Conservation (phyloP, 2,888 invertebrate species). For the Polyommatus icarus region DNA sequence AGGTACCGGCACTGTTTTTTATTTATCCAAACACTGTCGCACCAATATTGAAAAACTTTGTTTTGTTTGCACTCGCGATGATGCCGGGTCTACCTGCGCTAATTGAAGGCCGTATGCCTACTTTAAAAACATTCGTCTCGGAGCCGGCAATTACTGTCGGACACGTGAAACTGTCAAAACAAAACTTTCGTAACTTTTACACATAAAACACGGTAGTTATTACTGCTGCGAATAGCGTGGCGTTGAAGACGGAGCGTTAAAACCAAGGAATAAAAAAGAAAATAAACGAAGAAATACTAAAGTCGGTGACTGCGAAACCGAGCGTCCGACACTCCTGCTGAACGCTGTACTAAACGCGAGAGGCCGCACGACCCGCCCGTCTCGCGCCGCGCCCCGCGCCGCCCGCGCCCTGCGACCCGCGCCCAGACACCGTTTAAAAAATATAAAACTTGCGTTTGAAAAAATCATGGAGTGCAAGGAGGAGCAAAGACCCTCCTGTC, state of each 20-base stretch:
- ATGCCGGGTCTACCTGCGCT: constrained; percentile 71
- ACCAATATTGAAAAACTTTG: constrained; percentile 29
- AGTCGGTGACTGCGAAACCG: constrained; percentile 75
- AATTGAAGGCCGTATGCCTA: constrained; percentile 67
- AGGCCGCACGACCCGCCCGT: constrained; percentile 69
- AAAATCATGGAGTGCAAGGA: constrained; percentile 49
- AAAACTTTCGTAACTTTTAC: constrained; percentile 60
- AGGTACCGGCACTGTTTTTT: constrained; percentile 49
- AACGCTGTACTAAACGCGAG: constrained; percentile 79
- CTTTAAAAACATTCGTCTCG: constrained; percentile 74
- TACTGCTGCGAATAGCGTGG: constrained; percentile 58
- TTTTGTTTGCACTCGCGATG: constrained; percentile 57
- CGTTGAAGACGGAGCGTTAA: constrained; percentile 61
- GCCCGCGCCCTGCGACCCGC: constrained; percentile 67
- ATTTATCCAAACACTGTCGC: constrained; percentile 19
- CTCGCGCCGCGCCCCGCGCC: constrained; percentile 57
- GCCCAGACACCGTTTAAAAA: constrained; percentile 64
- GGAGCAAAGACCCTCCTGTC: constrained; percentile 11
- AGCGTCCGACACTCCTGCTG: constrained; percentile 80
- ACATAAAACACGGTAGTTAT: constrained; percentile 62
- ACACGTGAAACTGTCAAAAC: constrained; percentile 78
- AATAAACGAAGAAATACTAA: constrained; percentile 79
- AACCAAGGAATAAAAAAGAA: constrained; percentile 80
- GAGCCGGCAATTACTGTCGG: constrained; percentile 74
- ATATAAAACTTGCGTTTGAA: constrained; percentile 56